These are phyloP conservation scores for Lineus longissimus DNA, from an alignment of 1,140 invertebrate genomes.

Conservation along the genomic window DNA sequence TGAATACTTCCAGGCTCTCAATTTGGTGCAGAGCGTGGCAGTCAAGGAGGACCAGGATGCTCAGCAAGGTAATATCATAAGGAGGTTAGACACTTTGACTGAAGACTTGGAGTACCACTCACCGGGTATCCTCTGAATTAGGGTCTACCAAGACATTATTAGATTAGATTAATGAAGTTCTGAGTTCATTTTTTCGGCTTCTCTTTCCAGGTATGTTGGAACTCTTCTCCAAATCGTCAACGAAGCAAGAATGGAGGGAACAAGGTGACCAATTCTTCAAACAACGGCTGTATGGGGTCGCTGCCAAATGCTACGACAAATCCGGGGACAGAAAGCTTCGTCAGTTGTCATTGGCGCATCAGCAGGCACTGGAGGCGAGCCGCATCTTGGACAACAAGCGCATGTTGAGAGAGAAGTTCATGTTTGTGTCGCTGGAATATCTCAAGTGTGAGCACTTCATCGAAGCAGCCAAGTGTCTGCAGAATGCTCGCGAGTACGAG, in stretches of 20 bases:
- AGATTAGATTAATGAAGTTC: too few species aligned
- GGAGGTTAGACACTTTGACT: too few species aligned
- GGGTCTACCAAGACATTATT: too few species aligned
- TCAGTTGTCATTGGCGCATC: constrained; percentile 35
- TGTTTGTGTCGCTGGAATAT: constrained; percentile 31
- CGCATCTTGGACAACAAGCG: constrained; percentile 28
- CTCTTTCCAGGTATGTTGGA: constrained; percentile 13
- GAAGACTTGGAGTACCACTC: too few species aligned
- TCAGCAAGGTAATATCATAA: too few species aligned
- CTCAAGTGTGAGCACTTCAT: constrained; percentile 29
- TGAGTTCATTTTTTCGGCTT: too few species aligned
- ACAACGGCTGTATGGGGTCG: constrained; percentile 34
- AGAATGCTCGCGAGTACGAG: constrained; percentile 34
- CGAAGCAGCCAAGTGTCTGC: constrained; percentile 37
- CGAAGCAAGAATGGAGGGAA: constrained; percentile 32
- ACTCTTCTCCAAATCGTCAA: constrained; percentile 42
- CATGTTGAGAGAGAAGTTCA: constrained; percentile 35
- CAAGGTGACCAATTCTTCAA: constrained; percentile 42
- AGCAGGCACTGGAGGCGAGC: constrained; percentile 31
- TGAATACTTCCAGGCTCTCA: constrained; percentile 39
- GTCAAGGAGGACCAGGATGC: constrained; percentile 15
- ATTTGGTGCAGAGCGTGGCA: constrained; percentile 19
- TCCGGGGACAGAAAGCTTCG: constrained; percentile 14
- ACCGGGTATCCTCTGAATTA: too few species aligned
- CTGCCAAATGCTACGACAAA: constrained; percentile 41